Evolutionary conservation across 1,140 invertebrate species (phyloP), one percentile per base, ranked within the genome.

Genomic region (Drosophila sp.): DNA sequence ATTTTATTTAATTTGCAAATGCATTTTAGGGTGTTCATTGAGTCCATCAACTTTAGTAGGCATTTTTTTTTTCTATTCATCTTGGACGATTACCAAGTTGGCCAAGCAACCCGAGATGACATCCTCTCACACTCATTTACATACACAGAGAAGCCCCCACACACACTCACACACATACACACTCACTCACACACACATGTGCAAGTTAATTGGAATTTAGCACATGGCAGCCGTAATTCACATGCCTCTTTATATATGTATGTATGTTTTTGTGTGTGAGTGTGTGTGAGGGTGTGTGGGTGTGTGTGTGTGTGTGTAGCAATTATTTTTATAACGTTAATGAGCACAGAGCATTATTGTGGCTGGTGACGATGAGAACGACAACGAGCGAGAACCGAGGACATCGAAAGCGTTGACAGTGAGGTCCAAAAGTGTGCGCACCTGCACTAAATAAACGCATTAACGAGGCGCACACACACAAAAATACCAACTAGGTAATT

Each of bases 271-370:
- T 62, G 40, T 56, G 67, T 50, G 54, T 29, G 40, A 44, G 29
- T 55, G 40, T 56, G 54, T 38, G 55, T 38, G 55, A 4, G 40
- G 40, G 44, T 62, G 57, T 62, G 30, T 56, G 38, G 47, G 63
- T 44, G 60, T 60, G 29, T 35, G 33, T 72, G 65, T 60, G 64
- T 56, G 79, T 83, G 77, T 70, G 63, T 69, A 70, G 84, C 84
- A 89, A 89, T 89, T 89, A 89, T 89, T 89, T 89, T 89, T 89
- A 89, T 80, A 83, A 89, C 80, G 77, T 89, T 89, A 89, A 89
- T 89, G 84, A 89, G 84, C 84, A 84, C 63, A 50, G 75, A 64
- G 71, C 82, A 86, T 86, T 86, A 82, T 86, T 86, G 75, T 70
- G 68, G 82, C 70, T 69, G 72, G 55, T 62, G 62, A 40, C 29